Base-by-base conservation (phyloP, 2,888 invertebrate genomes). In the Euzetes globulus region DNA sequence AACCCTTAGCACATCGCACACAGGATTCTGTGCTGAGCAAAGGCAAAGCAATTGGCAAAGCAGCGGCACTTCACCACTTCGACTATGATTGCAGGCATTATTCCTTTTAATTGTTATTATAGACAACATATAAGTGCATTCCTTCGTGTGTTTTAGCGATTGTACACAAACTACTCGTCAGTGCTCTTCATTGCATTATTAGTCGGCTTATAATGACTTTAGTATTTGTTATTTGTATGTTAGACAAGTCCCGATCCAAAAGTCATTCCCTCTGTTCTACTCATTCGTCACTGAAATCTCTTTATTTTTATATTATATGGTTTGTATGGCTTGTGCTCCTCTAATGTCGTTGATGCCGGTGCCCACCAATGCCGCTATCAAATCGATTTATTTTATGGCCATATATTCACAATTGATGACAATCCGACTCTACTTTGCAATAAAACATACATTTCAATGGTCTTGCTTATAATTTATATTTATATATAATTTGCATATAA, bases 11-110 rank as follows among this genome's bases (percentile, higher is more conserved):
- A 52, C 52, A 52, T 52, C 52, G 33, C 33, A 33, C 19, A 19
- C 52, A n/a, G 19, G 7, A 19, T 52, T 13, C 19, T 19, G 19
- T 17, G 41, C 41, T 63, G 37, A 65, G 65, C 29, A 15, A 19
- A 60, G 58, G 65, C 63, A 15, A 6, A 60, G 58, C 37, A n/a
- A 29, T 15, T 4, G 25, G 65, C 37, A 65, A 15, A 33, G 33
- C 19, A 65, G 33, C 13, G 29, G 27, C 58, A 29, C 27, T 52
- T 52, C 65, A 33, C 27, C 37, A 65, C 65, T 65, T 29, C 1
- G 65, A 37, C 29, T 63, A 65, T 65, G 37, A 65, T 65, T 65
- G 37, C 17, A 65, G 65, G 65, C 65, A 65, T 65, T 65, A 65
- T 65, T 65, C 37, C 9, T 37, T 65, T 65, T 65, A 65, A 65